Percentiles rank a stretch among this genome's conserved stretches.
phyloP scores from a whole-genome alignment of 2,113 vertebrate genomes.

The Antechinus stuartii region DNA sequence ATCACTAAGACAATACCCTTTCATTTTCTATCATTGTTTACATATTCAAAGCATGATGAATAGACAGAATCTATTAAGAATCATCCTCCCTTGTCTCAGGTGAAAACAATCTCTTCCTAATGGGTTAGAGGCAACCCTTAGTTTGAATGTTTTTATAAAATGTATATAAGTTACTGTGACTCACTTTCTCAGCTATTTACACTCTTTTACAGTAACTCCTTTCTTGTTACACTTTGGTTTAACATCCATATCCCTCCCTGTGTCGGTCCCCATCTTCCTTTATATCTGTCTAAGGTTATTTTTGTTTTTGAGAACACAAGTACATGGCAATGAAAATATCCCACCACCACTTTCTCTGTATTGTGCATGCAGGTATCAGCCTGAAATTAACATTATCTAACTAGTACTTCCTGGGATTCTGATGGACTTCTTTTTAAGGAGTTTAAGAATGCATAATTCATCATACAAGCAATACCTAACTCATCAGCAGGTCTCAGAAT shows the following conservation, averaged over 20 bases:
- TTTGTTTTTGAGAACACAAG: constrained; percentile 48
- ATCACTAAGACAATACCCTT: constrained; percentile 64
- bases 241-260: constrained; percentile 33
- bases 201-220: constrained; percentile 72
- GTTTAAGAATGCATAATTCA: background rate
- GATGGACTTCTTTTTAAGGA: constrained; percentile 6
- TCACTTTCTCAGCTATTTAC: constrained; percentile 73
- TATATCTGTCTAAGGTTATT: constrained; percentile 52
- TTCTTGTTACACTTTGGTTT: constrained; percentile 51
- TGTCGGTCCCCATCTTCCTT: constrained; percentile 52
- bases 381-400: background rate
- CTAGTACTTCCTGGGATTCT: background rate
- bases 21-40: constrained; percentile 61
- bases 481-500: background rate
- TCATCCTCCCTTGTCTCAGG: constrained; percentile 28
- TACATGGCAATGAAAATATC: constrained; percentile 27
- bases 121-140: constrained; percentile 62
- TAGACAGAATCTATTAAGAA: constrained; percentile 26
- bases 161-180: constrained; percentile 53
- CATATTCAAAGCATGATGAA: background rate
- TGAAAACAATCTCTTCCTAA: constrained; percentile 53
- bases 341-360: constrained; percentile 40
- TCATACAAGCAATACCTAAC: background rate
- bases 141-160: constrained; percentile 54
- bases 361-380: constrained; percentile 26